Base-by-base conservation (phyloP, 2,113 vertebrate species). In the Philantomba maxwellii region DNA sequence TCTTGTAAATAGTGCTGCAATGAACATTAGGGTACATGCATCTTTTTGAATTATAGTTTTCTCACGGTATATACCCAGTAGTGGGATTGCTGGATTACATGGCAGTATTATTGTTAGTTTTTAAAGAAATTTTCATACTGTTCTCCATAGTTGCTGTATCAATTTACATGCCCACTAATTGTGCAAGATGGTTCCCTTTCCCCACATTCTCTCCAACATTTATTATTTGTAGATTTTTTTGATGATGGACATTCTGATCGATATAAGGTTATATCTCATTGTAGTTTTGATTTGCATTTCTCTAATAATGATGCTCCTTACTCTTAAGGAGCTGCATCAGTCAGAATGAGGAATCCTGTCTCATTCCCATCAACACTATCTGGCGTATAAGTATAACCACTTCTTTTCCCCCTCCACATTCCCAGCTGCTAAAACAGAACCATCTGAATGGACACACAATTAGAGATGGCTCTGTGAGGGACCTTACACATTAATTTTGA, bases 351-450 rank as follows among this genome's bases (percentile, higher is more conserved):
- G 2, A 62, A 12, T 2, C 19, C 30, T 62, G 33, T 1, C 7
- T 0, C 36, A 0, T 5, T 33, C 28, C 53, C 45, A 36, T 12
- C 26, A 12, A 26, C 19, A 81, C n/a, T 17, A 6, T 5, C 26
- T 23, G 1, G 1, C 12, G 28, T 5, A 0, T 13, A 28, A 28
- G 23, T 0, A 8, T 4, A 9, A 26, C 11, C 14, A 7, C 7
- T 1, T n/a, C 16, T 75, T 23, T 39, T 49, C 53, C n/a, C 7
- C 17, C 36, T 28, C 47, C 4, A 12, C 17, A 6, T 12, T 26
- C 57, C 25, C 57, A n/a, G 0, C 15, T 45, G 55, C 80, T 17
- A 16, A 70, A 21, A 6, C 10, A 25, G 36, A 82, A 45, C 55
- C 64, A 26, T 3, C 12, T 7, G 16, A 75, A 43, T 10, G 47